Conservation (phyloP, 2,797 vertebrate genomes). For the Lepus townsendii region DNA sequence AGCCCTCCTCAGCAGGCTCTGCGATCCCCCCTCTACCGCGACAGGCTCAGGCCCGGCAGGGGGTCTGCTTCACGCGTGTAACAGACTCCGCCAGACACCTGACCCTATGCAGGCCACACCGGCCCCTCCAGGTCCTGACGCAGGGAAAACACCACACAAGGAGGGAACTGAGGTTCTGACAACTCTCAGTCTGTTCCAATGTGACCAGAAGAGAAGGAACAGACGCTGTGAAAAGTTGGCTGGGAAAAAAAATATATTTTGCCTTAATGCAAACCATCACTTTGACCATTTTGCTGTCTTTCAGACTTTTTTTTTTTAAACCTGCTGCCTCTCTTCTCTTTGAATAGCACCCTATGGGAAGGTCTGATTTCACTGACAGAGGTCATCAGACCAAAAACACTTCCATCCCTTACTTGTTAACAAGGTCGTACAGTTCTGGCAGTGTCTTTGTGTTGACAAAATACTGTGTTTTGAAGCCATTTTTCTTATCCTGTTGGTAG, state of each 20-base stretch:
- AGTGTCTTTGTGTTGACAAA: constrained; percentile 93
- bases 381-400: neutral
- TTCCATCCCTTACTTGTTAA: constrained; percentile 87
- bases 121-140: constrained; percentile 3
- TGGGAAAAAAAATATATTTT: neutral
- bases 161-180: neutral
- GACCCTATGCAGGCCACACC: fast-evolving
- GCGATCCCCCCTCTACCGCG: neutral
- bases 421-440: constrained; percentile 95
- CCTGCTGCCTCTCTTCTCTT: fast-evolving
- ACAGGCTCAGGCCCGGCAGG: neutral
- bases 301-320: neutral
- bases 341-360: neutral
- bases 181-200: neutral
- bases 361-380: neutral
- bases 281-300: neutral
- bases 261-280: neutral
- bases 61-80: neutral
- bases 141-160: neutral
- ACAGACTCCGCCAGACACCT: neutral
- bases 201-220: neutral
- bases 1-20: neutral
- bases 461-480: constrained; percentile 92
- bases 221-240: neutral
- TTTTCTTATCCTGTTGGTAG: constrained; percentile 94